These are phyloP conservation scores for Cladorhizidae sp. DNA, from an alignment of 37 sponge, comb jelly and placozoan genomes.

Conservation along the genomic window DNA sequence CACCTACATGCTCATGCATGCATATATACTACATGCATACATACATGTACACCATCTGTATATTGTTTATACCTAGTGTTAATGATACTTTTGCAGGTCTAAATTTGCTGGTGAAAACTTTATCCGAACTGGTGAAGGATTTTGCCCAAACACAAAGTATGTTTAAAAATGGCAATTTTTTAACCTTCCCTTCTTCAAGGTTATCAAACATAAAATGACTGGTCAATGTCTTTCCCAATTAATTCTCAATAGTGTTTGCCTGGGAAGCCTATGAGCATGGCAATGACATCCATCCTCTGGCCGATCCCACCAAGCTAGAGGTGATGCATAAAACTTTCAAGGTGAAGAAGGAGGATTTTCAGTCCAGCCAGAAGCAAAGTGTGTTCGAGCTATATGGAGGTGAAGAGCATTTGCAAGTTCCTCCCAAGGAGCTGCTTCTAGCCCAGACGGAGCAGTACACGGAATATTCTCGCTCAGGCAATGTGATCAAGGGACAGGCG, in stretches of 20 bases:
- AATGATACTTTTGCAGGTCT: conserved; percentile 24
- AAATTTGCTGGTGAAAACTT: conserved; percentile 96
- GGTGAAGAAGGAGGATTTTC: conserved; percentile 85
- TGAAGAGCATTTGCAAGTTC: conserved; percentile 92
- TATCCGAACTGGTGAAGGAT: conserved; percentile 76
- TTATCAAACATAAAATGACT: neutral
- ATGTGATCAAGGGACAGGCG: conserved; percentile 93
- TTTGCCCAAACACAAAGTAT: conserved; percentile 89
- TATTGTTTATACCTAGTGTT: too few relatives aligned
- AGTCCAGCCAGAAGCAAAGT: conserved; percentile 71
- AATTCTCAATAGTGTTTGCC: conserved; percentile 84
- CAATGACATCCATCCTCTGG: conserved; percentile 90
- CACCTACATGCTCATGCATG: too few relatives aligned
- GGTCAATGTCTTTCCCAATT: neutral
- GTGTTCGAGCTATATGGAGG: conserved; percentile 93
- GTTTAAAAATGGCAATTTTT: neutral
- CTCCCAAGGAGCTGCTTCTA: conserved; percentile 89
- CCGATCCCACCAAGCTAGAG: conserved; percentile 95
- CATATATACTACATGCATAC: too few relatives aligned
- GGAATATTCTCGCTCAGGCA: conserved; percentile 92
- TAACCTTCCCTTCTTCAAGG: neutral
- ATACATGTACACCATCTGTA: too few relatives aligned
- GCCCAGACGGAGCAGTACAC: conserved; percentile 97
- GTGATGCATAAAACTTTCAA: conserved; percentile 89
- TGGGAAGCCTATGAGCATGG: conserved; percentile 98